phyloP scores from a whole-genome alignment of 2,888 invertebrate species.

The Syrphus vitripennis region DNA sequence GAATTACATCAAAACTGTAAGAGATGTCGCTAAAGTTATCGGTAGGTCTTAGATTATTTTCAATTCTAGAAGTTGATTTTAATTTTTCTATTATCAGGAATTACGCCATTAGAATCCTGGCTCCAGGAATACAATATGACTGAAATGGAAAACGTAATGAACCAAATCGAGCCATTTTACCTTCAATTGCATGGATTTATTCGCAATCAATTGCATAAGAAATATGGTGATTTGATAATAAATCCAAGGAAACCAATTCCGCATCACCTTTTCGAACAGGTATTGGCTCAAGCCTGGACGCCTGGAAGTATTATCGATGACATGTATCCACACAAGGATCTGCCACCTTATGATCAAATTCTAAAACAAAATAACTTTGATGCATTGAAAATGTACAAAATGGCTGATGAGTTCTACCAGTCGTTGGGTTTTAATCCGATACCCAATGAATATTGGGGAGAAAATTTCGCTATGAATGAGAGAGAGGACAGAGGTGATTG shows the following conservation, averaged over 20 bases:
- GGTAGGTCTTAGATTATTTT: not conserved
- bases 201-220: slow-evolving; percentile 85
- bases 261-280: slow-evolving; percentile 85
- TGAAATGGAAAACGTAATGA: slow-evolving; percentile 85
- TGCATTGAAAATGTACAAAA: not conserved
- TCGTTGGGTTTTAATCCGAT: slow-evolving; percentile 29
- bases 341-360: not conserved
- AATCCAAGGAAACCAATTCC: slow-evolving; percentile 86
- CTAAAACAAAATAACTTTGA: not conserved
- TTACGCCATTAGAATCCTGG: not conserved
- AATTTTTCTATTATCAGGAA: not conserved
- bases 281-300: slow-evolving; percentile 50
- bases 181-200: slow-evolving; percentile 90
- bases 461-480: not conserved
- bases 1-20: not conserved
- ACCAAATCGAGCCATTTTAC: slow-evolving; percentile 88
- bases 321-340: not conserved
- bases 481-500: slow-evolving; percentile 32
- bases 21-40: not conserved
- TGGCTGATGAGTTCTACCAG: slow-evolving; percentile 30
- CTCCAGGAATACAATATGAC: slow-evolving; percentile 75
- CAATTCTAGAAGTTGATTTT: not conserved
- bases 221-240: slow-evolving; percentile 85
- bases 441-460: not conserved
- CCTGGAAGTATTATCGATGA: not conserved